Percentiles rank a stretch among this genome's conserved stretches.
These are phyloP conservation scores for Octodonta nipae DNA, from an alignment of 2,888 invertebrate genomes.

Conservation along the genomic window DNA sequence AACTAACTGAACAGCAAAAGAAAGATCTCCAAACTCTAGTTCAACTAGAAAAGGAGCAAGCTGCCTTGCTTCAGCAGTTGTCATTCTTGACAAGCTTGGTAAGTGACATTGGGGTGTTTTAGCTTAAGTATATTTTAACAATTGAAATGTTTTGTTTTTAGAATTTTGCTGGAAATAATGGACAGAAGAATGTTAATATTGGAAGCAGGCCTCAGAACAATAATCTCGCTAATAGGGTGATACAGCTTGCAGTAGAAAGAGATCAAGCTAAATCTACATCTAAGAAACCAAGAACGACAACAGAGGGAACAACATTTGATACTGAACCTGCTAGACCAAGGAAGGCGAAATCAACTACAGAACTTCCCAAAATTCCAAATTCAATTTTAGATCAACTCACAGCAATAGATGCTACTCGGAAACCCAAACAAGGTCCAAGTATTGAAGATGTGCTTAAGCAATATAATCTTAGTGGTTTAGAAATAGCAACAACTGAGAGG, in stretches of 20 bases:
- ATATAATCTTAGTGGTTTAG: slow-evolving; percentile 22
- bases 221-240: slow-evolving; percentile 25
- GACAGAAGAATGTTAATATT: slow-evolving; percentile 9
- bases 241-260: slow-evolving; percentile 28
- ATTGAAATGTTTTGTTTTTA: slow-evolving; percentile 5
- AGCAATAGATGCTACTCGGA: slow-evolving; percentile 9
- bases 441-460: slow-evolving; percentile 29
- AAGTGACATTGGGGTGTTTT: slow-evolving; percentile 6
- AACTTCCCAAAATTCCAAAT: slow-evolving; percentile 16
- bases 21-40: slow-evolving; percentile 30
- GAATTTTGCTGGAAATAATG: slow-evolving; percentile 8
- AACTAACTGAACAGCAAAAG: slow-evolving; percentile 30
- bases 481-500: slow-evolving; percentile 20
- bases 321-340: slow-evolving; percentile 12
- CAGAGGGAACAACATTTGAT: slow-evolving; percentile 11
- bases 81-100: slow-evolving; percentile 31
- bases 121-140: not conserved
- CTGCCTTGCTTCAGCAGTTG: slow-evolving; percentile 31
- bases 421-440: slow-evolving; percentile 17
- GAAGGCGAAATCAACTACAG: slow-evolving; percentile 3
- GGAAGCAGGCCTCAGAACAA: slow-evolving; percentile 7
- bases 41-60: slow-evolving; percentile 32
- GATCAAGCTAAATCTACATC: slow-evolving; percentile 12
- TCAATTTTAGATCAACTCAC: slow-evolving; percentile 20
- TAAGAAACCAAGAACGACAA: slow-evolving; percentile 2